Evolutionary conservation across 2,888 invertebrate species (phyloP).

Genomic region (Pollenia angustigena): DNA sequence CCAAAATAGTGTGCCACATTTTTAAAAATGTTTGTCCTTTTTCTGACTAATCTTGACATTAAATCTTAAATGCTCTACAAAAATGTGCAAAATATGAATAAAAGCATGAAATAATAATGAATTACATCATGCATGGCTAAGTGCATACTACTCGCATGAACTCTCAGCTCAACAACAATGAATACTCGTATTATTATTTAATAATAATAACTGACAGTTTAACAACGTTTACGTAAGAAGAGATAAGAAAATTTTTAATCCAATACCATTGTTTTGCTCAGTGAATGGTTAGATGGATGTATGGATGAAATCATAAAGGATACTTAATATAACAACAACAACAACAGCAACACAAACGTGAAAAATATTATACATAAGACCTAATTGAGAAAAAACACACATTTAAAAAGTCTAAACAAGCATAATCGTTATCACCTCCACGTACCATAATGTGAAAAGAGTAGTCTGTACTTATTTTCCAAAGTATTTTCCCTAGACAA

Average conservation of each 20-base stretch:
- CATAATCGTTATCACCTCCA: conserved; percentile 77
- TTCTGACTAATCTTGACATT: conserved; percentile 63
- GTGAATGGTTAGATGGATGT: conserved; percentile 25
- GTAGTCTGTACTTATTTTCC: conserved; percentile 6
- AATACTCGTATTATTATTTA: conserved; percentile 35
- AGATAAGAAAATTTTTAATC: conserved; percentile 72
- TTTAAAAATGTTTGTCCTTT: conserved; percentile 53
- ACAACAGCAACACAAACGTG: conserved; percentile 10
- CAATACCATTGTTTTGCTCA: conserved; percentile 74
- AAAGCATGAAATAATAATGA: conserved; percentile 33
- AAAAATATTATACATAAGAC: conserved; percentile 44
- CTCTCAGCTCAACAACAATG: conserved; percentile 61
- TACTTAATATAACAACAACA: conserved; percentile 26
- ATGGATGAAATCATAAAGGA: conserved; percentile 28
- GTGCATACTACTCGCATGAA: conserved; percentile 32
- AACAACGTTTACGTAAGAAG: conserved; percentile 71
- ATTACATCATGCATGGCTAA: conserved; percentile 60
- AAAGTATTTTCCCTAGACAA: conserved; percentile 32
- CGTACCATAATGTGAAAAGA: conserved; percentile 70
- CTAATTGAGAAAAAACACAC: conserved; percentile 67
- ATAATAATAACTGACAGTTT: conserved; percentile 74
- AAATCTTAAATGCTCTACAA: conserved; percentile 60
- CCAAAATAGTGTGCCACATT: conserved; percentile 46
- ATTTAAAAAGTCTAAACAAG: conserved; percentile 74
- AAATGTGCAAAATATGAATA: conserved; percentile 63